phyloP scores from a whole-genome alignment of 1,140 invertebrate species.

The Euura lappo region DNA sequence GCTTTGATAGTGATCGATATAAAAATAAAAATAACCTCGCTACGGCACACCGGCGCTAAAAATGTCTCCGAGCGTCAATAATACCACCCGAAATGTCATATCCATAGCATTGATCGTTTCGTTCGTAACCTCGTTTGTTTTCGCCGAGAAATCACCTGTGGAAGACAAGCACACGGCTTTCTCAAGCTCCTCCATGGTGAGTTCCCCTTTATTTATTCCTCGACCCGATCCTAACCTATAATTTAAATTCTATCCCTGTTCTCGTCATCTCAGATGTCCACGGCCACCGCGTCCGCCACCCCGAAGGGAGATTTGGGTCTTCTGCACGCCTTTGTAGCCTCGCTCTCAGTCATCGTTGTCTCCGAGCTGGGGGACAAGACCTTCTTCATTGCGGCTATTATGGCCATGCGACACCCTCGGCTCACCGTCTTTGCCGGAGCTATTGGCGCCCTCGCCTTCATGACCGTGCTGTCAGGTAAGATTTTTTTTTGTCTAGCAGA shows the following conservation, averaged over 20 bases:
- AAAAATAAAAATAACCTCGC: too few relatives aligned
- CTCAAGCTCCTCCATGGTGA: neutral
- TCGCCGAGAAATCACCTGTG: neutral
- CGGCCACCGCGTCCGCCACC: neutral
- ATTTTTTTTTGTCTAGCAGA: neutral
- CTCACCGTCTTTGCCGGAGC: slow-evolving; percentile 93
- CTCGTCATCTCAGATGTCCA: neutral
- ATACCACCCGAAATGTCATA: neutral
- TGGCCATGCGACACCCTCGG: slow-evolving; percentile 97
- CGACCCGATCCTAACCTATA: too few relatives aligned
- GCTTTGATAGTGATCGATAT: too few relatives aligned
- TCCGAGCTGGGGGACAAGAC: slow-evolving; percentile 99
- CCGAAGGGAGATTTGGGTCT: slow-evolving; percentile 70
- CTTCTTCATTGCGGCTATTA: slow-evolving; percentile 99
- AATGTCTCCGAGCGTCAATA: too few relatives aligned
- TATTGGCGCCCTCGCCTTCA: slow-evolving; percentile 88
- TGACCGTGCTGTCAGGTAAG: slow-evolving; percentile 93
- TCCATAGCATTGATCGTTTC: neutral
- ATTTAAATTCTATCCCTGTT: neutral
- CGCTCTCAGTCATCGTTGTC: slow-evolving; percentile 95
- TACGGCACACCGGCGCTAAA: too few relatives aligned
- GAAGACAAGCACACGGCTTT: neutral
- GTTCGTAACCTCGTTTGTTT: neutral
- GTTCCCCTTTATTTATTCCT: neutral
- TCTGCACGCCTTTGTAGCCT: slow-evolving; percentile 92